These are phyloP conservation scores for Euleptes europaea DNA, from an alignment of 2,113 vertebrate species.

Conservation along the genomic window DNA sequence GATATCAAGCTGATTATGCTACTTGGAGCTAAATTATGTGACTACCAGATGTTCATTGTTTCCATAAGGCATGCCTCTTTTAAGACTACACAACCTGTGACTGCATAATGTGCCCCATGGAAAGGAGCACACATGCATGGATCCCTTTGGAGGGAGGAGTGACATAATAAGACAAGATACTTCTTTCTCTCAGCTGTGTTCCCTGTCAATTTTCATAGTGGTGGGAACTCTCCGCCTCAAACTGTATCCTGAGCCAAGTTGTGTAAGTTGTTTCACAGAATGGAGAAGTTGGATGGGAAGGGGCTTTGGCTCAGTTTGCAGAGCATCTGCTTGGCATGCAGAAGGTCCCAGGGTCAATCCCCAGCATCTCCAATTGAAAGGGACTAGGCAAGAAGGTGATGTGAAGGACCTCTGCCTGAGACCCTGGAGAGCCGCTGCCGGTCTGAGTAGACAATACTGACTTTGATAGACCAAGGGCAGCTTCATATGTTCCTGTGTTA, in stretches of 20 bases:
- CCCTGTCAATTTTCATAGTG: background rate
- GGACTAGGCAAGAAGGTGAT: no score
- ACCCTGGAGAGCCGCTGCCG: no score
- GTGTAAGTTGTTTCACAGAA: background rate
- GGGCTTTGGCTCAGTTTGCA: no score
- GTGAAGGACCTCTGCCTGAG: no score
- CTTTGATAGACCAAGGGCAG: no score
- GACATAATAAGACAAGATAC: background rate
- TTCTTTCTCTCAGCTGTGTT: background rate
- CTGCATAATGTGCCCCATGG: background rate
- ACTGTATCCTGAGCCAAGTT: background rate
- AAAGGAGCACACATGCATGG: background rate
- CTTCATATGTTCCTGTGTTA: no score
- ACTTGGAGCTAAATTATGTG: slow-evolving; percentile 39
- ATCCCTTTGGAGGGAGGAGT: background rate
- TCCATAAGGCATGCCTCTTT: slow-evolving; percentile 2
- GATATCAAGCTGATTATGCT: slow-evolving; percentile 35
- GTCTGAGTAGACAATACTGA: no score
- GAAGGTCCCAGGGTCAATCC: no score
- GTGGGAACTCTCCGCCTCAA: background rate
- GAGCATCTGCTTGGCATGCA: no score
- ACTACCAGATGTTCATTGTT: background rate
- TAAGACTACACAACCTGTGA: slow-evolving; percentile 6
- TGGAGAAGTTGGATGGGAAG: background rate
- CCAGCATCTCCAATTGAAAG: no score